phyloP scores from a whole-genome alignment of 2,888 invertebrate species.

The Scaptomyza caliginosa region DNA sequence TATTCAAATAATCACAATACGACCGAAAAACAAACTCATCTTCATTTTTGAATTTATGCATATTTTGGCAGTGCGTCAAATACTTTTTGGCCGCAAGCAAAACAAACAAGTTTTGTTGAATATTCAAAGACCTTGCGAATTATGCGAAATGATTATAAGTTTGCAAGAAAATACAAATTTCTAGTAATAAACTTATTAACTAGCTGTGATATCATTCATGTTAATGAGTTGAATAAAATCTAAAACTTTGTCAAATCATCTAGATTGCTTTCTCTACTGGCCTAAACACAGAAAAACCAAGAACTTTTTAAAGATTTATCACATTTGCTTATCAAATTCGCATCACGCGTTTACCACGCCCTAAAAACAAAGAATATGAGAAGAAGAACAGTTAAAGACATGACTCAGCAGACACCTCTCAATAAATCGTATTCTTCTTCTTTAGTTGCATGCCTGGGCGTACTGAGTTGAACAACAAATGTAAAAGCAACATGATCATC shows the following conservation, averaged over 20 bases:
- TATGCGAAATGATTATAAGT: conserved; percentile 43
- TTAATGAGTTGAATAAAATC: neutral
- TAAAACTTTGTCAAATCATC: neutral
- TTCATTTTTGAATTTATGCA: neutral
- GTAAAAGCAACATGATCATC: conserved; percentile 7
- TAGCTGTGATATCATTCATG: conserved; percentile 34
- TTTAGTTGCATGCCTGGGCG: conserved; percentile 54
- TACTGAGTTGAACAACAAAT: conserved; percentile 31
- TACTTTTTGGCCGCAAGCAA: conserved; percentile 9
- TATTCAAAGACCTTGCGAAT: conserved; percentile 54
- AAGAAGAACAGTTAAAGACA: conserved; percentile 10
- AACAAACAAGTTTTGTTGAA: conserved; percentile 47
- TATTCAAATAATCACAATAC: conserved; percentile 6
- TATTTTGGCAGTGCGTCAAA: conserved; percentile 14
- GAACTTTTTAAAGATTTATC: conserved; percentile 7
- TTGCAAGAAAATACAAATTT: conserved; percentile 23
- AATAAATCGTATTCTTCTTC: conserved; percentile 8
- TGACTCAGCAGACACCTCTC: conserved; percentile 38
- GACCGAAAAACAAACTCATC: conserved; percentile 11
- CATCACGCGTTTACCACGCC: conserved; percentile 32
- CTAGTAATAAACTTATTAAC: conserved; percentile 31
- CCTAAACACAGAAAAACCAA: neutral
- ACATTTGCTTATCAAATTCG: conserved; percentile 20
- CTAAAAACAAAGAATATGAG: neutral
- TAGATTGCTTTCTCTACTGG: conserved; percentile 17